Conservation (phyloP, 1,140 invertebrate genomes). For the Drosophila mojavensis region DNA sequence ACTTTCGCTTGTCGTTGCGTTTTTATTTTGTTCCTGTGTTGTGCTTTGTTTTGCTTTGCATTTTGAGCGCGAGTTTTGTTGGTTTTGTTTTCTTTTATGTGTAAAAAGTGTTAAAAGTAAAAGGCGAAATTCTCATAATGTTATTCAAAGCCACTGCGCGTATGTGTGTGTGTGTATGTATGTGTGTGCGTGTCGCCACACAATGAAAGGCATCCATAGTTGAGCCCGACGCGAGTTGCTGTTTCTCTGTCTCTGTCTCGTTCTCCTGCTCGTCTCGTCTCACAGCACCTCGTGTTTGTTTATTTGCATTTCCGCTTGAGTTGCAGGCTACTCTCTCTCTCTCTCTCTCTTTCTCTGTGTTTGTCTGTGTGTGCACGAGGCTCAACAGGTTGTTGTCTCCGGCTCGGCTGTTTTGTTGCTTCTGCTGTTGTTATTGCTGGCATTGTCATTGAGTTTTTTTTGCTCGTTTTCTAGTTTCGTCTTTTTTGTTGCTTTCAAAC, state of each 20-base stretch:
- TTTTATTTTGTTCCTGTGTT: constrained; percentile 46
- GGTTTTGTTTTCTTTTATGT: constrained; percentile 32
- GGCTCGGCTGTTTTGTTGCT: constrained; percentile 48
- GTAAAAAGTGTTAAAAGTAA: constrained; percentile 68
- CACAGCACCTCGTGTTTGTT: constrained; percentile 70
- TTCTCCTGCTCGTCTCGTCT: constrained; percentile 34
- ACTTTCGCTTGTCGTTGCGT: constrained; percentile 62
- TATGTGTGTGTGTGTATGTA: constrained; percentile 32
- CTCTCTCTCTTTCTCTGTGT: constrained; percentile 36
- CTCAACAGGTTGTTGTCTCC: constrained; percentile 77
- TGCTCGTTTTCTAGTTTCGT: constrained; percentile 75
- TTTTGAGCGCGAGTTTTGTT: constrained; percentile 17
- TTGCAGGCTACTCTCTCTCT: constrained; percentile 61
- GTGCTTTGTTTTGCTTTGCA: constrained; percentile 48
- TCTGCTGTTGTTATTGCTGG: constrained; percentile 31
- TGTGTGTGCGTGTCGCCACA: constrained; percentile 39
- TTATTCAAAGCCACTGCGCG: constrained; percentile 64
- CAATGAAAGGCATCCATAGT: constrained; percentile 51
- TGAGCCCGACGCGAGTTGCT: constrained; percentile 58
- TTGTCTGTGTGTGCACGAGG: constrained; percentile 39
- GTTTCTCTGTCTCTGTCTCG: constrained; percentile 23
- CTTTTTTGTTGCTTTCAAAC: constrained; percentile 71
- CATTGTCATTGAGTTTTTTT: constrained; percentile 76
- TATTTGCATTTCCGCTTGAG: constrained; percentile 82
- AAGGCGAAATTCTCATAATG: constrained; percentile 71